Base-by-base conservation (phyloP, 2,888 invertebrate species). In the Congeria kusceri region DNA sequence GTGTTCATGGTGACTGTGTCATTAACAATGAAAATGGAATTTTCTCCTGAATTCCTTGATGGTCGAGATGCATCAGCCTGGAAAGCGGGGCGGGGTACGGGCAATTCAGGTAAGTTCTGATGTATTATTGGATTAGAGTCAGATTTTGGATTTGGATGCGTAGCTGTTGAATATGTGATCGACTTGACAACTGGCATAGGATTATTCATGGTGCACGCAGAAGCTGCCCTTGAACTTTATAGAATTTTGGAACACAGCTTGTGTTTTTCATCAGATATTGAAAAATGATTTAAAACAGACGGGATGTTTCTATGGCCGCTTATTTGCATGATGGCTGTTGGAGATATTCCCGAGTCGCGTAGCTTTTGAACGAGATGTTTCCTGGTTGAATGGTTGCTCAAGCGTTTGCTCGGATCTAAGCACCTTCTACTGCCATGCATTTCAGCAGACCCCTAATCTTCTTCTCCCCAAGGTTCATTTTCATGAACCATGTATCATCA, bases 281-380 rank as follows among this genome's bases (percentile, higher is more conserved):
- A 29, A 39, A 49, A 63, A 49, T 80, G 75, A 61, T 67, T 75
- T 0, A 76, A 23, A 0, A 80, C 72, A 25, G 80, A 76, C 47
- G 68, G 76, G 7, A 80, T 39, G 32, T 80, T 76, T 58, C 71
- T 80, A 23, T 80, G 80, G 13, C 67, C 80, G 58, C 68, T 72
- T 23, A 80, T 72, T 56, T 71, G 79, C 71, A 79, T 79, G 9
- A 79, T 75, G 29, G 72, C 67, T 13, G 74, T 80, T 18, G 73
- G 77, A 3, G 76, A 53, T 64, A 56, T 39, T 62, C 67, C 61
- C 18, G 63, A 39, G 32, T 74, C 62, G 23, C 64, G 44, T 15
- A 73, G 23, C 58, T 66, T 59, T 28, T 73, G 73, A 25, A 73
- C 61, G 28, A 62, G 39, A 27, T 68, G 63, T 58, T 77, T 70